Conservation (phyloP, 2,113 vertebrate genomes). For the Damaliscus lunatus region DNA sequence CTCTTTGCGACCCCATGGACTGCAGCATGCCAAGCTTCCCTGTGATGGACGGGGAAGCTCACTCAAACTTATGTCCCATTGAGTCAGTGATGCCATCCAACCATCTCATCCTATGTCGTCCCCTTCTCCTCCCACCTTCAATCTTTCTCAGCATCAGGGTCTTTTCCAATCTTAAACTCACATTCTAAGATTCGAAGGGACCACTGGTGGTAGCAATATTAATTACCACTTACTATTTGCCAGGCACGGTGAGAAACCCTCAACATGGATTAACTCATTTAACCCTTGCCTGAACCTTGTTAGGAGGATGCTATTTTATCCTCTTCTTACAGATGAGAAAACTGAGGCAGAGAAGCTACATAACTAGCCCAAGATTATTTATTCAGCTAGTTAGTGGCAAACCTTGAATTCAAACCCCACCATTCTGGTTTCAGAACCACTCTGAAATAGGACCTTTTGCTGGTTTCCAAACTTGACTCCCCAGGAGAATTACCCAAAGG, state of each 20-base stretch:
- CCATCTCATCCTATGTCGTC: not conserved
- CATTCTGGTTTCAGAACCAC: not conserved
- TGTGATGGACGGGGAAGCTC: not conserved
- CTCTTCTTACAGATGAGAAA: not conserved
- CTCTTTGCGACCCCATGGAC: not conserved
- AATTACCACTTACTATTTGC: not conserved
- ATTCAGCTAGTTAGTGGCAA: not conserved
- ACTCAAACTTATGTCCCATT: not conserved
- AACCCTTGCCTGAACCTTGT: not conserved
- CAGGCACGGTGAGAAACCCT: rapidly evolving
- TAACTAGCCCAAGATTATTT: not conserved
- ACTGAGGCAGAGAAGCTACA: not conserved
- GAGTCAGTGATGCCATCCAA: not conserved
- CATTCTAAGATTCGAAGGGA: not conserved
- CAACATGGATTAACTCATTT: not conserved
- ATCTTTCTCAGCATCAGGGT: not conserved
- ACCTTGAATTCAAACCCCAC: not conserved
- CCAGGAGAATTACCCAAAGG: not conserved
- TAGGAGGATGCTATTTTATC: not conserved
- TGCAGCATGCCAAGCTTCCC: not conserved
- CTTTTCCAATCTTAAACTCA: not conserved
- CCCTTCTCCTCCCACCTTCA: not conserved
- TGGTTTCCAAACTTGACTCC: not conserved
- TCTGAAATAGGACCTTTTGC: rapidly evolving
- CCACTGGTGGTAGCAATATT: not conserved